These are phyloP conservation scores for Odontocerum albicorne DNA, from an alignment of 2,888 invertebrate species.

Conservation along the genomic window DNA sequence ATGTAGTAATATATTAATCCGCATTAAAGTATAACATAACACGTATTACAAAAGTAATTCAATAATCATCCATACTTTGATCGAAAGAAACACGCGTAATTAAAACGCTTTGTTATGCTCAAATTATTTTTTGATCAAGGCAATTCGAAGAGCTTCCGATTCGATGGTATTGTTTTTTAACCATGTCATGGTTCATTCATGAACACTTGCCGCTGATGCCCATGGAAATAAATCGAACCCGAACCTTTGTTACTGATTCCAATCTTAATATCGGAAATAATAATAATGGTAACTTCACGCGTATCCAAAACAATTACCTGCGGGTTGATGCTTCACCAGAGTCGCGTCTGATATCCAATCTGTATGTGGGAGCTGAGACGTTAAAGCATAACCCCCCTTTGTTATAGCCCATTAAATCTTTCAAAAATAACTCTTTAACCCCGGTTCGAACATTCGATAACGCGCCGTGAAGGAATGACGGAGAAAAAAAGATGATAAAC, in stretches of 20 bases:
- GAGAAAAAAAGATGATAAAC: slow-evolving; percentile 28
- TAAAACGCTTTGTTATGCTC: no score
- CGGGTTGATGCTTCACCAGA: slow-evolving; percentile 18
- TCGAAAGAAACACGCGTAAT: no score
- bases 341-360: slow-evolving; percentile 5
- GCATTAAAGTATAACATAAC: no score
- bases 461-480: slow-evolving; percentile 30
- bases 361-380: slow-evolving; percentile 5
- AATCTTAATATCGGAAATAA: slow-evolving; percentile 25
- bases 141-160: slow-evolving; percentile 22
- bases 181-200: slow-evolving; percentile 26
- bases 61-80: no score
- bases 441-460: slow-evolving; percentile 24
- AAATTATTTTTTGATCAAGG: no score
- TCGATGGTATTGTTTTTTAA: slow-evolving; percentile 27
- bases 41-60: no score
- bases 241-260: slow-evolving; percentile 10
- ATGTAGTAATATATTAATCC: no score
- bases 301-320: slow-evolving; percentile 28
- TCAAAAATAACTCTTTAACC: slow-evolving; percentile 32
- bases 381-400: slow-evolving; percentile 18
- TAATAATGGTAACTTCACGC: slow-evolving; percentile 33
- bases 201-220: slow-evolving; percentile 20
- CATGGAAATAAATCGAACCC: slow-evolving; percentile 26
- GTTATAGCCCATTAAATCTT: slow-evolving; percentile 33